Evolutionary conservation across 2,888 invertebrate genomes (phyloP).

Genomic region (Noctua janthe): DNA sequence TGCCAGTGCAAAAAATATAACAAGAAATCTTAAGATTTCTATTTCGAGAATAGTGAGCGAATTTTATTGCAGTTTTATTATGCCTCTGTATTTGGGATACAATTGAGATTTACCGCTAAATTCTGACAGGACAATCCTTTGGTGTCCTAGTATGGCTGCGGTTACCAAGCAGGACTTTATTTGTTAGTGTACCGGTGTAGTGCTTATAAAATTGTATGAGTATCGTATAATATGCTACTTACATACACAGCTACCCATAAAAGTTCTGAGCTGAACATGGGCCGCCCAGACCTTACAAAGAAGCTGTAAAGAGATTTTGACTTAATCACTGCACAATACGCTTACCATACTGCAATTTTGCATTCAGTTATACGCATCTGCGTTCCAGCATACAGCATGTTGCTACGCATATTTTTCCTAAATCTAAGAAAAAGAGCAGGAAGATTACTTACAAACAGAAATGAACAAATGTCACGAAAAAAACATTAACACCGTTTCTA

Average conservation of each 20-base stretch:
- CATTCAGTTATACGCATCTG: not conserved
- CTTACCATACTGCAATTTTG: not conserved
- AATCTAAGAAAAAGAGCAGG: not conserved
- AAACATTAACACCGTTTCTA: constrained; percentile 5
- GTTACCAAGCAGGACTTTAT: constrained; percentile 58
- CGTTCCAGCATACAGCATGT: not conserved
- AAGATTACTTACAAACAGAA: not conserved
- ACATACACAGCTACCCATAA: constrained; percentile 39
- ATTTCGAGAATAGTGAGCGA: constrained; percentile 86
- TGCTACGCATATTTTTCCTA: too few species aligned
- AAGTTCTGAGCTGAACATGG: constrained; percentile 20
- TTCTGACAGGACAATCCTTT: constrained; percentile 68
- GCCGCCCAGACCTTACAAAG: constrained; percentile 18
- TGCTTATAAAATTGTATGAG: constrained; percentile 58
- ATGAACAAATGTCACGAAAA: not conserved
- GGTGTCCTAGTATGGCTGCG: constrained; percentile 58
- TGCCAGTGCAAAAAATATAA: constrained; percentile 82
- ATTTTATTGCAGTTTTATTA: constrained; percentile 85
- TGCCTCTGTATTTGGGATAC: constrained; percentile 84
- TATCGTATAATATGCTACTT: constrained; percentile 35
- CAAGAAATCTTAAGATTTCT: constrained; percentile 80
- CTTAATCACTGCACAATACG: constrained; percentile 10
- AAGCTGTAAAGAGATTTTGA: constrained; percentile 12
- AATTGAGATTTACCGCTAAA: constrained; percentile 76
- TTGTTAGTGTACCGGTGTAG: constrained; percentile 53